Evolutionary conservation across 2,888 invertebrate species (phyloP).

Genomic region (Mythimna impura): DNA sequence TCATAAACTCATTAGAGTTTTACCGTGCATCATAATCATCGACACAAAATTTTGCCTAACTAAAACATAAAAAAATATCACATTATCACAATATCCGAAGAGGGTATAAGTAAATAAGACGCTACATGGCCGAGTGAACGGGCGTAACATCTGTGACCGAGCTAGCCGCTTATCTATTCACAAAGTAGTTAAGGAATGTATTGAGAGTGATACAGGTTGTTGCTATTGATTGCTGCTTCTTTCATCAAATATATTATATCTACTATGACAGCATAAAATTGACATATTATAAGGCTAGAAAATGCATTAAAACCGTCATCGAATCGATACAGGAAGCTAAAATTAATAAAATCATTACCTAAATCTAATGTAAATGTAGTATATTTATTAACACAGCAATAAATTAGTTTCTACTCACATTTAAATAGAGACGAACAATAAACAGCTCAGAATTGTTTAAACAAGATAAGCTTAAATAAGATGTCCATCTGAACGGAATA

Average conservation of each 20-base stretch:
- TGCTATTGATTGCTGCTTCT: background rate
- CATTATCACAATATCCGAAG: too few relatives aligned
- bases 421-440: slow-evolving; percentile 28
- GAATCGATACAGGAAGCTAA: background rate
- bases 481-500: slow-evolving; percentile 46
- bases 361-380: slow-evolving; percentile 4
- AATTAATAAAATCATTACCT: background rate
- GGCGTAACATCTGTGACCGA: too few relatives aligned
- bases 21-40: too few relatives aligned
- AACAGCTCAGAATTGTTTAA: slow-evolving; percentile 43
- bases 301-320: background rate
- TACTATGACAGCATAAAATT: background rate
- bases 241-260: background rate
- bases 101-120: too few relatives aligned
- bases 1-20: too few relatives aligned
- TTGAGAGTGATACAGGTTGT: too few relatives aligned
- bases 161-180: too few relatives aligned
- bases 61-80: too few relatives aligned
- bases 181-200: too few relatives aligned
- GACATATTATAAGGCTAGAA: background rate
- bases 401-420: slow-evolving; percentile 28
- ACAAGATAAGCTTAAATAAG: slow-evolving; percentile 46
- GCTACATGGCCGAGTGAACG: too few relatives aligned
- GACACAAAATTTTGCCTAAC: too few relatives aligned
- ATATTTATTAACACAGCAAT: slow-evolving; percentile 18